Evolutionary conservation across 2,113 vertebrate genomes (phyloP).

Genomic region (Egretta garzetta): DNA sequence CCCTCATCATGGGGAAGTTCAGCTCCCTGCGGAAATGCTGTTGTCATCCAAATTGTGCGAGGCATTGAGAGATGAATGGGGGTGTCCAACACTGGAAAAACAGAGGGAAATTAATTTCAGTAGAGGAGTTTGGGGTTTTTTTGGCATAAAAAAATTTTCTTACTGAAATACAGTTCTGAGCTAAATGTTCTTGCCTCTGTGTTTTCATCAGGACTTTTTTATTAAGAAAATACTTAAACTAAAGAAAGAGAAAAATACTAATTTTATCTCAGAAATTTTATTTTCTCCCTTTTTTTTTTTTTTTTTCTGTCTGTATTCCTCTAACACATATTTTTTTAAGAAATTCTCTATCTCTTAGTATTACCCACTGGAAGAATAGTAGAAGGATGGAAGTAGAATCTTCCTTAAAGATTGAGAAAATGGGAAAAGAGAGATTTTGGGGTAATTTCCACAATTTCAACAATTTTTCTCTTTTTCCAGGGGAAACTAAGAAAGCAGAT

Average conservation of each 20-base stretch:
- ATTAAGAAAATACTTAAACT: not conserved
- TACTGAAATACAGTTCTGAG: not conserved
- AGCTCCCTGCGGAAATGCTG: not conserved
- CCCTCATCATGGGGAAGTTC: not conserved
- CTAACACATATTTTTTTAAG: not conserved
- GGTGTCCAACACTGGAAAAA: not conserved
- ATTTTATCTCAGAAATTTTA: not conserved
- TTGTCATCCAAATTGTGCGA: not conserved
- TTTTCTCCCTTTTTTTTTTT: fast-evolving
- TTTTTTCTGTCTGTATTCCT: not conserved
- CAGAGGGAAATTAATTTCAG: not conserved
- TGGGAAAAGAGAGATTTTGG: not conserved
- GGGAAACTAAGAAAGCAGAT: not conserved
- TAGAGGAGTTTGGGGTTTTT: not conserved
- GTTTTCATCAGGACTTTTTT: not conserved
- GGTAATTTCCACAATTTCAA: not conserved
- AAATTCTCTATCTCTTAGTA: not conserved
- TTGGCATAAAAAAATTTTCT: not conserved
- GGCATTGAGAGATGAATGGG: not conserved
- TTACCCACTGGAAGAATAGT: not conserved
- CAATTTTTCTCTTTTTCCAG: not conserved
- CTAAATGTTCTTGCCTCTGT: not conserved
- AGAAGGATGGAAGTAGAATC: not conserved
- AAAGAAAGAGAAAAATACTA: not conserved
- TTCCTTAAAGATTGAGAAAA: not conserved